Evolutionary conservation across 2,888 invertebrate species (phyloP).

Genomic region (Ectemnius lituratus): DNA sequence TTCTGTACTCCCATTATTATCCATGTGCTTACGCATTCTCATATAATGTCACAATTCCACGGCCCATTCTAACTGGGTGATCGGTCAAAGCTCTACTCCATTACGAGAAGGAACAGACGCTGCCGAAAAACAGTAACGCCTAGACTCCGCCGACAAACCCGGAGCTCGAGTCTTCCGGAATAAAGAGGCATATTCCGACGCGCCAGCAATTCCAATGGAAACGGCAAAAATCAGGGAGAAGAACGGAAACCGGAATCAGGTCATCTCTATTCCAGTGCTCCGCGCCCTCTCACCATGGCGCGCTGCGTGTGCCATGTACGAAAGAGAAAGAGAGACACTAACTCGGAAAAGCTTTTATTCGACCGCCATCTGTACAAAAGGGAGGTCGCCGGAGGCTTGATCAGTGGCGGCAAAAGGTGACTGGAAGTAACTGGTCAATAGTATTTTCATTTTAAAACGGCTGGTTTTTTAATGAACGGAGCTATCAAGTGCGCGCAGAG

Average conservation of each 20-base stretch:
- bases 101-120: too few species aligned
- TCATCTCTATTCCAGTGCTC: constrained; percentile 37
- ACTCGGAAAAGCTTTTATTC: constrained; percentile 43
- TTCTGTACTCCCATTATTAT: too few species aligned
- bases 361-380: constrained; percentile 14
- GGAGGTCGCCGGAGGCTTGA: constrained; percentile 22
- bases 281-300: constrained; percentile 4
- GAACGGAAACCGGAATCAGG: constrained; percentile 32
- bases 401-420: constrained; percentile 19
- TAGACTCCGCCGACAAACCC: background rate
- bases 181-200: constrained; percentile 5
- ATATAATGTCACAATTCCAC: too few species aligned
- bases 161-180: constrained; percentile 8
- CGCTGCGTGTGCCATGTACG: constrained; percentile 15
- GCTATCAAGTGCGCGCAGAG: too few species aligned
- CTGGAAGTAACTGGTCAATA: constrained; percentile 14
- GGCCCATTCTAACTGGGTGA: too few species aligned
- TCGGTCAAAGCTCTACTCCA: too few species aligned
- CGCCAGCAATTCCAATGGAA: constrained; percentile 24
- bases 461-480: constrained; percentile 33
- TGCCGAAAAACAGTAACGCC: background rate
- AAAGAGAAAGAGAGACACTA: constrained; percentile 19
- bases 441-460: constrained; percentile 42
- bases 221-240: constrained; percentile 20
- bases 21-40: too few species aligned